Evolutionary conservation across 2,888 invertebrate species (phyloP).

Genomic region (Barypeithes pellucidus): DNA sequence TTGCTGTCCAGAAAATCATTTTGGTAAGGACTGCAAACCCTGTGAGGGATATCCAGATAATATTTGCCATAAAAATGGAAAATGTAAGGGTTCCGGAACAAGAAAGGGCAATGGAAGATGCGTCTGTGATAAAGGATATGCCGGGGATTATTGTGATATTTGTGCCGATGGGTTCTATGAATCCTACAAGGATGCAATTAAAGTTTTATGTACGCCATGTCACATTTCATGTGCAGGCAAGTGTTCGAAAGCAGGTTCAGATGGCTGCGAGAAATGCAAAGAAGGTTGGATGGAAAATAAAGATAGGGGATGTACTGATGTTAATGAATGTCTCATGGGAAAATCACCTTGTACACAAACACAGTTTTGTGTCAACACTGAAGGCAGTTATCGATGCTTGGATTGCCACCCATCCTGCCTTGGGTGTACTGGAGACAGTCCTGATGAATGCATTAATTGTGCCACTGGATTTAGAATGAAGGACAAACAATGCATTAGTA

Average conservation of each 20-base stretch:
- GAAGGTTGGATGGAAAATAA: conserved; percentile 83
- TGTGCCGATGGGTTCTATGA: conserved; percentile 85
- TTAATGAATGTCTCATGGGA: conserved; percentile 85
- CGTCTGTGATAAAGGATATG: conserved; percentile 87
- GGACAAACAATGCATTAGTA: conserved; percentile 85
- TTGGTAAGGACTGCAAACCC: conserved; percentile 84
- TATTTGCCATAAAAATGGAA: conserved; percentile 87
- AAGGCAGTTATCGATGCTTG: conserved; percentile 87
- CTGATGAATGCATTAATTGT: conserved; percentile 91
- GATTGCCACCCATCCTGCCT: conserved; percentile 89
- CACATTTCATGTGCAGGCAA: conserved; percentile 85
- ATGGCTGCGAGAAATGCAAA: conserved; percentile 78
- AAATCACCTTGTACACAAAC: conserved; percentile 74
- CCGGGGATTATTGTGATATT: conserved; percentile 83
- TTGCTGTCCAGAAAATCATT: conserved; percentile 91
- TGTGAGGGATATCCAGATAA: conserved; percentile 84
- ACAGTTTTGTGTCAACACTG: conserved; percentile 92
- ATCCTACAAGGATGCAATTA: conserved; percentile 82
- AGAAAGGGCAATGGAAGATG: conserved; percentile 95
- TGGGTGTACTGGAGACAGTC: conserved; percentile 91
- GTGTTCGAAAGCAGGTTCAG: conserved; percentile 83
- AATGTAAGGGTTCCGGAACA: conserved; percentile 88
- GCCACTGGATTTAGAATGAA: conserved; percentile 81
- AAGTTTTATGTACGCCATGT: conserved; percentile 84
- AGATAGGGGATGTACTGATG: conserved; percentile 86